phyloP scores from a whole-genome alignment of 2,113 vertebrate genomes.

The Taxidea taxus region DNA sequence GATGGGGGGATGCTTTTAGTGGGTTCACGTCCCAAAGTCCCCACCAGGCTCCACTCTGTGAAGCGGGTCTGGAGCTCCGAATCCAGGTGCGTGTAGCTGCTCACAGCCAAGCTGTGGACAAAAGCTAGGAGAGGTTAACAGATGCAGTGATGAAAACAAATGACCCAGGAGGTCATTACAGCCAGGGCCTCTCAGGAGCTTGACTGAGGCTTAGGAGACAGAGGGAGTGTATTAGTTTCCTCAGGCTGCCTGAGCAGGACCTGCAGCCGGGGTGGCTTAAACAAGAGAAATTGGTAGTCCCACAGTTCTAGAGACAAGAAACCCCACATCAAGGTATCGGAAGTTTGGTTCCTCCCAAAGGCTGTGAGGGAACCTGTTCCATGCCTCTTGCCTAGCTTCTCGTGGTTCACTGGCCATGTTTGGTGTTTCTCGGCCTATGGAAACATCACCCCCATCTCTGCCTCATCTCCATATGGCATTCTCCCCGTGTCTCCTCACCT shows the following conservation, averaged over 20 bases:
- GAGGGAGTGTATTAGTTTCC: not conserved
- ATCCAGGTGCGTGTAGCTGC: fast-evolving
- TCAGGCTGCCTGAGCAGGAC: not conserved
- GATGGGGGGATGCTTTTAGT: not conserved
- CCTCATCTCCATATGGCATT: not conserved
- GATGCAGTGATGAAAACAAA: not conserved
- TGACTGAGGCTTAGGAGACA: not conserved
- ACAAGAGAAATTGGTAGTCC: not conserved
- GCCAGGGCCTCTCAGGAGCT: fast-evolving
- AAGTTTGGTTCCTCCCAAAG: fast-evolving
- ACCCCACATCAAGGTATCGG: not conserved
- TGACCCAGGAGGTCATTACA: not conserved
- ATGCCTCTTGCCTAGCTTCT: not conserved
- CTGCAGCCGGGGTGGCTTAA: too few relatives aligned
- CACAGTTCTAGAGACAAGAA: not conserved
- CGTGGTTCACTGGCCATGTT: fast-evolving
- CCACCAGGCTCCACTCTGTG: not conserved
- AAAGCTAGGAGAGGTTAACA: not conserved
- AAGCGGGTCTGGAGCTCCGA: not conserved
- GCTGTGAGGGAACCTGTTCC: not conserved
- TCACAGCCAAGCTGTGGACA: not conserved
- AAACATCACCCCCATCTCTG: not conserved
- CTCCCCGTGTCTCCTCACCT: not conserved
- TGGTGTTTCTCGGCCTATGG: not conserved
- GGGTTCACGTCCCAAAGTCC: not conserved